phyloP scores from a whole-genome alignment of 1,140 invertebrate genomes.

The Uloborus diversus region DNA sequence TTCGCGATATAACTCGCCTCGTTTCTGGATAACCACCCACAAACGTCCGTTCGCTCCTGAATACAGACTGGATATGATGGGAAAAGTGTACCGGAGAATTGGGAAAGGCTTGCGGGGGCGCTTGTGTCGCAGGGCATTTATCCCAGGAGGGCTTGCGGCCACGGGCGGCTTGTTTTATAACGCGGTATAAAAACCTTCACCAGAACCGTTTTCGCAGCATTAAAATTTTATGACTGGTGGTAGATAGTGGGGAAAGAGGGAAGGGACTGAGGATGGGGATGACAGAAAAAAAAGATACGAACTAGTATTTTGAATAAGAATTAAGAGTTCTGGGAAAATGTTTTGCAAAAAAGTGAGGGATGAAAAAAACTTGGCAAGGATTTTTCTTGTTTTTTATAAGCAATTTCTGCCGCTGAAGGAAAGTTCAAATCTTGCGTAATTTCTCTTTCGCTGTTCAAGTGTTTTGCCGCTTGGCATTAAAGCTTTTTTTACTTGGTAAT shows the following conservation, averaged over 20 bases:
- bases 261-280: background rate
- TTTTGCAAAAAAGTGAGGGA: too few relatives aligned
- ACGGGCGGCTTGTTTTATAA: constrained; percentile 49
- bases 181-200: constrained; percentile 46
- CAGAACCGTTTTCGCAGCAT: constrained; percentile 43
- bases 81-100: constrained; percentile 2
- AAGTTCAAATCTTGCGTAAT: too few relatives aligned
- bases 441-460: too few relatives aligned
- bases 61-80: constrained; percentile 3
- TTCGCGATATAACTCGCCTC: too few relatives aligned
- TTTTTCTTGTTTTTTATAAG: too few relatives aligned
- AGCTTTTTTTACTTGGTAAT: too few relatives aligned
- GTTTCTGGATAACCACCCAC: background rate
- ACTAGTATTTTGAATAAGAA: too few relatives aligned
- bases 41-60: constrained; percentile 1
- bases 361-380: too few relatives aligned
- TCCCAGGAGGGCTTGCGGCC: constrained; percentile 29
- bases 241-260: background rate
- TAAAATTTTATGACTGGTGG: constrained; percentile 43
- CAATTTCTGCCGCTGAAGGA: too few relatives aligned
- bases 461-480: too few relatives aligned
- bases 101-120: constrained; percentile 18
- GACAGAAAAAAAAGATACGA: background rate
- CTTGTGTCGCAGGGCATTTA: constrained; percentile 33
- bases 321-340: too few relatives aligned